Percentiles rank a stretch among this genome's conserved stretches.
Evolutionary conservation across 2,797 vertebrate species (phyloP).

Genomic region (Lateolabrax maculatus): DNA sequence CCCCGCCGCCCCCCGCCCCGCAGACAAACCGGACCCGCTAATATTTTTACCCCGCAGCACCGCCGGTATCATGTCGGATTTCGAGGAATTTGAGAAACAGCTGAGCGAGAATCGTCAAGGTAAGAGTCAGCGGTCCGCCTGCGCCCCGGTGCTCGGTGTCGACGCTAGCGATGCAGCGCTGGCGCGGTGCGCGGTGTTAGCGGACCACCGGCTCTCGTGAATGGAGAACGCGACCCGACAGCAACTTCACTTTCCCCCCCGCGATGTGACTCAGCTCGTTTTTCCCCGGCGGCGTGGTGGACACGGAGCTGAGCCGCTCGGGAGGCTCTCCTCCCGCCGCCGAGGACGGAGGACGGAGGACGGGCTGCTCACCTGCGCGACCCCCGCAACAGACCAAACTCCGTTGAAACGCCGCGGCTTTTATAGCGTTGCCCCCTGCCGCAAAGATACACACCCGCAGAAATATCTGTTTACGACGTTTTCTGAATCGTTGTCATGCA

Average conservation of each 20-base stretch:
- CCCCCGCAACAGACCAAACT: conserved; percentile 6
- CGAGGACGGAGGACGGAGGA: too few species aligned
- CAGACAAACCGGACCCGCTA: not conserved
- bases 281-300: not conserved
- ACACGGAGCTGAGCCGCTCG: too few species aligned
- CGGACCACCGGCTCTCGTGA: conserved; percentile 37
- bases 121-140: conserved; percentile 43
- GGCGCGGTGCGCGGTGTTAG: conserved; percentile 21
- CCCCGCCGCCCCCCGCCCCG: too few species aligned
- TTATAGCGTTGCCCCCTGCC: not conserved
- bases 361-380: not conserved
- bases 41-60: rapidly evolving
- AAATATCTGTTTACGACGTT: rapidly evolving
- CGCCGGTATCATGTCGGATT: conserved; percentile 77
- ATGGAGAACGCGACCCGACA: conserved; percentile 37
- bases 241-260: conserved; percentile 12
- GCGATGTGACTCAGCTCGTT: conserved; percentile 24
- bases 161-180: conserved; percentile 46
- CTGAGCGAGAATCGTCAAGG: conserved; percentile 85
- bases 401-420: rapidly evolving
- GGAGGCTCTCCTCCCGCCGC: too few species aligned
- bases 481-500: not conserved
- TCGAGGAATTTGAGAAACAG: conserved; percentile 87
- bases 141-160: conserved; percentile 23
- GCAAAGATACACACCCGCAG: rapidly evolving